Evolutionary conservation across 1,140 invertebrate genomes (phyloP), one percentile per base, ranked within the genome.

Genomic region (Bombus cullumanus): DNA sequence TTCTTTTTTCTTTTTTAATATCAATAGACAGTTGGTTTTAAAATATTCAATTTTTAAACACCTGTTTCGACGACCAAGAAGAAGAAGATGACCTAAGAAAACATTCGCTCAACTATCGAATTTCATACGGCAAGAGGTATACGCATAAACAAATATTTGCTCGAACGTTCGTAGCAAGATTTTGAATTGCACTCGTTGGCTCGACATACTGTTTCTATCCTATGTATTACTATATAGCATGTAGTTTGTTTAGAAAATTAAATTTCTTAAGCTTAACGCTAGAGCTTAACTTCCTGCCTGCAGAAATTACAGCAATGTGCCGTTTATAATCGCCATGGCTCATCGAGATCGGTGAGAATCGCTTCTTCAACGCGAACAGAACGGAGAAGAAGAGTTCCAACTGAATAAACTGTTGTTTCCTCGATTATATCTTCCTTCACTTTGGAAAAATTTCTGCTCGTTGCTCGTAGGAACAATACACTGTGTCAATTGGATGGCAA

Each of bases 201-300:
- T 85, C 57, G 9, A 81, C 53, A 12, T 62, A 57, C 72, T 59
- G 74, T 43, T 68, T 86, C 66, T 72, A 25, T 25, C 28, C 71
- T 77, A 82, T 68, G 25, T 78, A 41, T 41, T 41, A 68, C 64
- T 25, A 22, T 39, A 69, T 69, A 75, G 72, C 59, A 62, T 18
- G 43, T 79, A 71, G 28, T 47, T 77, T 77, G 28, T 76, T 88
- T 90, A 86, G 85, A 91, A 92, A 93, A 91, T 76, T 90, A 91
- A 89, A 86, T 57, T 86, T 88, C 83, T 91, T 87, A 91, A 92
- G 81, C 85, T 89, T 92, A 92, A 90, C 72, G 59, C 81, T 92
- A 91, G 59, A 81, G 25, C 41, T 53, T 31, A 53, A 75, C 31
- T 77, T 92, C 88, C 92, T 93, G 89, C 89, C 90, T 84, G 91